These are phyloP conservation scores for Sepioteuthis lessoniana DNA, from an alignment of 2,888 invertebrate genomes.

Conservation along the genomic window DNA sequence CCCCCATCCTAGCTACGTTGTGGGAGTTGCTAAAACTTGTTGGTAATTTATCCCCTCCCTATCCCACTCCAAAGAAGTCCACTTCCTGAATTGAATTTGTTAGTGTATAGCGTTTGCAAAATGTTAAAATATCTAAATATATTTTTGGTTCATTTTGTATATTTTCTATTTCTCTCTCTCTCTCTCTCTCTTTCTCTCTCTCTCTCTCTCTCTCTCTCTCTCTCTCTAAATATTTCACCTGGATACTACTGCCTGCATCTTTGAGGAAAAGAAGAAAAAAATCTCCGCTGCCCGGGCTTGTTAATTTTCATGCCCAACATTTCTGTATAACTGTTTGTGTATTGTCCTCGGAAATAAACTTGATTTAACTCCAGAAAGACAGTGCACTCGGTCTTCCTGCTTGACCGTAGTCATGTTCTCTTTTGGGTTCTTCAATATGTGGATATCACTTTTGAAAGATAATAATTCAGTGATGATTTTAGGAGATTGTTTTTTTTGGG, in stretches of 20 bases:
- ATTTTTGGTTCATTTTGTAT: constrained; percentile 40
- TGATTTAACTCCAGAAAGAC: constrained; percentile 35
- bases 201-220: too few species aligned
- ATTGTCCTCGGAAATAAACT: constrained; percentile 46
- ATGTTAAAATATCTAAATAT: constrained; percentile 15
- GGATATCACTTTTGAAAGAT: too few species aligned
- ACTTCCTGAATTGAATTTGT: neutral
- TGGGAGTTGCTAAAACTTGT: neutral
- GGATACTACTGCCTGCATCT: constrained; percentile 39
- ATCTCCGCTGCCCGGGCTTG: constrained; percentile 16
- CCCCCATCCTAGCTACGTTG: too few species aligned
- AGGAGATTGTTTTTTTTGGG: too few species aligned
- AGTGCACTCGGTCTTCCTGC: constrained; percentile 14
- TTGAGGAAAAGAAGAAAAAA: neutral
- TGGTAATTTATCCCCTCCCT: neutral
- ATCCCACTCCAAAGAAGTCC: neutral
- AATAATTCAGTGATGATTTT: too few species aligned
- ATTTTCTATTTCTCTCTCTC: neutral
- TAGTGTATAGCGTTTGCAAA: constrained; percentile 6
- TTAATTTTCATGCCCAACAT: neutral
- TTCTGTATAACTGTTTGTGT: constrained; percentile 44
- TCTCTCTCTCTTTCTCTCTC: too few species aligned
- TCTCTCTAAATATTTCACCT: neutral
- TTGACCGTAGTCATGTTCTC: neutral
- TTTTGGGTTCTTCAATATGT: neutral